Percentiles rank a stretch among this genome's conserved stretches.
Conservation (phyloP, 2,113 vertebrate genomes). For the Oreochromis spilurus region DNA sequence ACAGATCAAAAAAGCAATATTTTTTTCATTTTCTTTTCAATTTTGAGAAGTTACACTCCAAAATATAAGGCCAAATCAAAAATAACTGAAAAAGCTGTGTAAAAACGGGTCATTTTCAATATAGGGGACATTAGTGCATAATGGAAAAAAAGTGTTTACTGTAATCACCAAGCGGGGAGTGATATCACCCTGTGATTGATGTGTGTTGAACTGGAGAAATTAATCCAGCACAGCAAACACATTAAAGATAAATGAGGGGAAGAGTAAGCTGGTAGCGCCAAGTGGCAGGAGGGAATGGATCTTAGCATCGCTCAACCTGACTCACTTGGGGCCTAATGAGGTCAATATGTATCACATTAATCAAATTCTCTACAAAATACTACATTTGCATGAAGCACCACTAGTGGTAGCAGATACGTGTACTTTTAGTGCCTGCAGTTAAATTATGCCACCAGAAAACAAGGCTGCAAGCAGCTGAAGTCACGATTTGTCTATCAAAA, state of each 20-base stretch:
- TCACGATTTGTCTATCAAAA: not conserved
- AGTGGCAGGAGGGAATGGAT: constrained; percentile 10
- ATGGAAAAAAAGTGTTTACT: not conserved
- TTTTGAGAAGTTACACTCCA: not conserved
- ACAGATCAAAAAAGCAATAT: not conserved
- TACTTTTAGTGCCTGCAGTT: not conserved
- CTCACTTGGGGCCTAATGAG: constrained; percentile 39
- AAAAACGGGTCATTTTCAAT: not conserved
- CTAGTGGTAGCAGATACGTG: not conserved
- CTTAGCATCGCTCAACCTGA: constrained; percentile 1
- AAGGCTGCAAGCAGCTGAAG: not conserved
- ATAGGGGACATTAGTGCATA: not conserved
- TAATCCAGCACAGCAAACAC: constrained; percentile 35
- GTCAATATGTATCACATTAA: constrained; percentile 39
- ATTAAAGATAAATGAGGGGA: constrained; percentile 39
- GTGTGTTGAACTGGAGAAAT: constrained; percentile 39
- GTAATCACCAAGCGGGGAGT: constrained; percentile 22
- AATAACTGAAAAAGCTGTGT: not conserved
- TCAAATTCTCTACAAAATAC: constrained; percentile 18
- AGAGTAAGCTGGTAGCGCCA: not conserved
- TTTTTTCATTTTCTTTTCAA: not conserved
- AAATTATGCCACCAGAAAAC: not conserved
- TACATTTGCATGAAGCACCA: not conserved
- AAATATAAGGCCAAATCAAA: not conserved
- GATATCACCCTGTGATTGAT: constrained; percentile 39